phyloP scores from a whole-genome alignment of 1,140 invertebrate genomes.

The Micrasema longulum region DNA sequence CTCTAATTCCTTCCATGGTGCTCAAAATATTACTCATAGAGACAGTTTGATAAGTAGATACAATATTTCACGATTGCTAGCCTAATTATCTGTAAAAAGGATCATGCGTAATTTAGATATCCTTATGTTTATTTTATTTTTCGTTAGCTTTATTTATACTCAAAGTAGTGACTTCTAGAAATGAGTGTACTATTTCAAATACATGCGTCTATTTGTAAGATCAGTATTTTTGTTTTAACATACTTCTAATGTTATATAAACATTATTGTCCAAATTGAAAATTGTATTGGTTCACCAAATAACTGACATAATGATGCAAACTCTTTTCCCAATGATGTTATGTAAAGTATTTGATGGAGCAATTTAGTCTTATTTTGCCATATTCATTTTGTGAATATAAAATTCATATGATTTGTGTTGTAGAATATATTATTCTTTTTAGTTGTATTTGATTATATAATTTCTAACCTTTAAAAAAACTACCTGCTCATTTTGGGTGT shows the following conservation, averaged over 20 bases:
- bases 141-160: background rate
- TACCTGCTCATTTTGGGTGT: too few species aligned
- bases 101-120: constrained; percentile 23
- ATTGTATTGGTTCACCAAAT: constrained; percentile 6
- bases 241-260: too few species aligned
- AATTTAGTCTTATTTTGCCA: constrained; percentile 40
- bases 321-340: background rate
- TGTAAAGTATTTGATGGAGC: constrained; percentile 19
- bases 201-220: background rate
- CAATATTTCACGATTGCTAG: constrained; percentile 44
- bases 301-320: background rate
- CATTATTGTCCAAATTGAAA: constrained; percentile 3
- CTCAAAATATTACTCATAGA: constrained; percentile 57
- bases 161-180: constrained; percentile 24
- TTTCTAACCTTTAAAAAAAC: background rate
- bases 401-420: constrained; percentile 29
- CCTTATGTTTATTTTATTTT: constrained; percentile 2
- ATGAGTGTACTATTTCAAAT: constrained; percentile 16
- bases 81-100: constrained; percentile 44
- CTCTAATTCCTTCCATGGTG: constrained; percentile 67
- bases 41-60: constrained; percentile 39
- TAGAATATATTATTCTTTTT: constrained; percentile 38
- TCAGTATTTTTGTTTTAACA: too few species aligned
- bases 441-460: constrained; percentile 21
- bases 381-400: constrained; percentile 43